Evolutionary conservation across 2,797 vertebrate genomes (phyloP).

Genomic region (Lophius americanus): DNA sequence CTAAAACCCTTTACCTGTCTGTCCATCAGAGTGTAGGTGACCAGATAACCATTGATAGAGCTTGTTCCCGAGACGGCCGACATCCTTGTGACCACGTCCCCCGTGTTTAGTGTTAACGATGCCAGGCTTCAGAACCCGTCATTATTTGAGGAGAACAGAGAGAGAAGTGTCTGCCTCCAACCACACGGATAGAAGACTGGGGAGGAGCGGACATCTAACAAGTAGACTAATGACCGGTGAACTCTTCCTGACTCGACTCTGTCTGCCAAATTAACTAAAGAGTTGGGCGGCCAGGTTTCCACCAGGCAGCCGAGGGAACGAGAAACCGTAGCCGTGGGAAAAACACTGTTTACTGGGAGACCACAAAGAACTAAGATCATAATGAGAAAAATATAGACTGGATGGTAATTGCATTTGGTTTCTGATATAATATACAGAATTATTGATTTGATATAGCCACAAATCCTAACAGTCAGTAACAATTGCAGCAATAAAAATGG

Average conservation of each 20-base stretch:
- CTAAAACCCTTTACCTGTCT: no score
- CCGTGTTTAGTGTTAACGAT: slow-evolving; percentile 46
- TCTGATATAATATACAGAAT: background rate
- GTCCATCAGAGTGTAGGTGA: no score
- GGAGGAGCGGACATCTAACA: slow-evolving; percentile 45
- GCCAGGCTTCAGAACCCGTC: slow-evolving; percentile 49
- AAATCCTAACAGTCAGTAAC: background rate
- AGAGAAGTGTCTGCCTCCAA: slow-evolving; percentile 31
- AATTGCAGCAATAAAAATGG: background rate
- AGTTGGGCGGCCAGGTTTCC: slow-evolving; percentile 41
- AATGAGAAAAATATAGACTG: slow-evolving; percentile 4
- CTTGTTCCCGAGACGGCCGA: slow-evolving; percentile 16
- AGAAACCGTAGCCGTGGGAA: slow-evolving; percentile 28
- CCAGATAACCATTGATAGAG: no score
- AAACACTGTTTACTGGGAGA: background rate
- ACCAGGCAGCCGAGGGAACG: slow-evolving; percentile 22
- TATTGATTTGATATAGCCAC: background rate
- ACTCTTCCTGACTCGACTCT: slow-evolving; percentile 34
- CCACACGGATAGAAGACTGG: slow-evolving; percentile 24
- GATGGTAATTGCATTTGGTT: background rate
- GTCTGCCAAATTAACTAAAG: slow-evolving; percentile 45
- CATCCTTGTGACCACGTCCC: slow-evolving; percentile 34
- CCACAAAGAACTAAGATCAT: background rate
- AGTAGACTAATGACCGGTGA: slow-evolving; percentile 58
- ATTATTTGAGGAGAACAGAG: slow-evolving; percentile 54